Evolutionary conservation across 2,888 invertebrate genomes (phyloP), one percentile per base, ranked within the genome.

Genomic region (Scaptomyza flava): DNA sequence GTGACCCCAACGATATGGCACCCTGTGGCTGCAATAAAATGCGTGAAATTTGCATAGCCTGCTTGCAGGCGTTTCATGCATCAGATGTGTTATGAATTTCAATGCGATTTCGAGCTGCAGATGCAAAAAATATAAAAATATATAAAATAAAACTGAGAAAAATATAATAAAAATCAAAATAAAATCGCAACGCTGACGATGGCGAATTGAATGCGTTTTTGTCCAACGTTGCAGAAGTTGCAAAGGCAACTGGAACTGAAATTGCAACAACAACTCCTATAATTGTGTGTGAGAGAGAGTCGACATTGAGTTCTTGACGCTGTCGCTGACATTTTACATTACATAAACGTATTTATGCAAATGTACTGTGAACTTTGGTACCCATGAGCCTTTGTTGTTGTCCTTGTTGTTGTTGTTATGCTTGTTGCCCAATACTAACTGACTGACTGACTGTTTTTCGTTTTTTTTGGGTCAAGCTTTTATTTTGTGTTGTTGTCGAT

Each of bases 71-170:
- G 83, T 68, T 77, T 82, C 77, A 87, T 86, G 82, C 88, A 82
- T 82, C 82, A 88, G 86, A 88, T 82, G 82, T 82, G 88, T 86
- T 82, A 88, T 82, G 82, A 82, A 82, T 82, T 87, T 87, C 78
- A 82, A 87, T 82, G 86, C 63, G 73, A 66, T 69, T 65, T 58
- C 61, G 9, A 42, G 36, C 34, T 52, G 20, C 54, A 53, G 58
- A 59, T 50, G 48, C 45, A 31, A 48, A 47, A 58, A 50, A 27
- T 17, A 17, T 1, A 17, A 1, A 17, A 17, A 17, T 17, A 17
- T 1, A 17, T 17, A 17, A 17, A 17, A 17, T 17, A 17, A 17
- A 17, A 17, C 41, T 52, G 43, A 70, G 61, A 59, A 11, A 45
- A 45, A 58, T 23, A 38, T 20, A 38, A 41, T 17, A 41, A 17